Conservation (phyloP, 2,797 vertebrate genomes). For the Amphiprion clarkii region DNA sequence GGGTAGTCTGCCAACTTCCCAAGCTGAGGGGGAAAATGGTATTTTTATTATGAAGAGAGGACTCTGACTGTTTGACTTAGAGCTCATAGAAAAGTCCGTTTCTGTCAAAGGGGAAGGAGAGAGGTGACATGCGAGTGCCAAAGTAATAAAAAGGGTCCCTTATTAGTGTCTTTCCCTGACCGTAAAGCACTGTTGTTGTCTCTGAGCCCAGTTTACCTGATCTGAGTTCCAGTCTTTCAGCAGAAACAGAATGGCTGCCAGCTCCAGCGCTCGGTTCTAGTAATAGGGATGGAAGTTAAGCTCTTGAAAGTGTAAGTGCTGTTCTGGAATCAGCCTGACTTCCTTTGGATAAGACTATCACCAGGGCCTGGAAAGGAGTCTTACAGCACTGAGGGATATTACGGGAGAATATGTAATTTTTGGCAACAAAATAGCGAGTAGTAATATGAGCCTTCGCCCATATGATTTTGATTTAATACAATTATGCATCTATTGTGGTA, state of each 20-base stretch:
- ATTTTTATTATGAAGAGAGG: constrained; percentile 74
- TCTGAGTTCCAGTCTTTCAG: constrained; percentile 39
- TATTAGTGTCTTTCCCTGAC: constrained; percentile 29
- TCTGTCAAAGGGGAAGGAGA: constrained; percentile 43
- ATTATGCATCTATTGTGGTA: constrained; percentile 22
- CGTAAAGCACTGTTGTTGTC: constrained; percentile 16
- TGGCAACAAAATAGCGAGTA: constrained; percentile 43
- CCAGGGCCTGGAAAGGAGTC: constrained; percentile 39
- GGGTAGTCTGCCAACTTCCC: constrained; percentile 81
- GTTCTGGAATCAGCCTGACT: constrained; percentile 64
- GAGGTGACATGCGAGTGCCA: constrained; percentile 38
- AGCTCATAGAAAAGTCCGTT: constrained; percentile 45
- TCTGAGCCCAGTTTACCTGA: constrained; percentile 37
- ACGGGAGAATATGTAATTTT: constrained; percentile 55
- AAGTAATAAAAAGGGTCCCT: constrained; percentile 28
- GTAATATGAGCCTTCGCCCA: constrained; percentile 35
- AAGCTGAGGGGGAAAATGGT: constrained; percentile 74
- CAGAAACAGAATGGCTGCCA: constrained; percentile 43
- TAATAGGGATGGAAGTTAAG: constrained; percentile 58
- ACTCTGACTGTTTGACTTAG: constrained; percentile 56
- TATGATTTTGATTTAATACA: constrained; percentile 42
- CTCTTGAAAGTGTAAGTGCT: constrained; percentile 56
- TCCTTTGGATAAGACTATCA: constrained; percentile 48
- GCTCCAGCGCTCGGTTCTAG: constrained; percentile 37
- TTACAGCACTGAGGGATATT: constrained; percentile 41